Base-by-base conservation (phyloP, 2,888 invertebrate genomes). In the Penaeus monodon region DNA sequence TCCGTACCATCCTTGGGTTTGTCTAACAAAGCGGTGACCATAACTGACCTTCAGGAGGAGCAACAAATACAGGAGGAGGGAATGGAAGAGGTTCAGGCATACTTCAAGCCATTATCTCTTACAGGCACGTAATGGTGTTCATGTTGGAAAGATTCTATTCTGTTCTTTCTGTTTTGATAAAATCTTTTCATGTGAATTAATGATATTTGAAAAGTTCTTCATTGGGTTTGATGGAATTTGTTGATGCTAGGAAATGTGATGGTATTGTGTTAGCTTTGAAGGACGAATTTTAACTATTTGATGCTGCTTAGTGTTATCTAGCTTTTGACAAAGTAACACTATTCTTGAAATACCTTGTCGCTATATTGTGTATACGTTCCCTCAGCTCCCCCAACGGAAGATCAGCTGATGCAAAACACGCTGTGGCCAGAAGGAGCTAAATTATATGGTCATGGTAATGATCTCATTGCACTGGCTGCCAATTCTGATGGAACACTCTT, bases 401-500 rank as follows among this genome's bases (percentile, higher is more conserved):
- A 99, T 92, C 96, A 96, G 8, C 93, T 99, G 20, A 94, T 97
- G 93, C 97, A 98, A 93, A 96, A 97, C 92, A 98, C 98, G 0
- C 93, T 99, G 0, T 99, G 99, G 99, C 98, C 99, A 0, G 99
- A 99, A 93, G 93, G 95, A 33, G 96, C 97, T 92, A 99, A 99
- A 93, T 93, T 99, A 49, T 99, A 99, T 92, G 99, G 98, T 0
- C 99, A 99, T 93, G 99, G 98, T 4, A 97, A 97, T 93, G 99
- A 99, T 93, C 95, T 99, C 90, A 97, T 94, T 92, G 94, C 96
- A 1, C 93, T 98, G 90, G 96, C 96, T 57, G 95, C 96, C 33
- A 95, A 95, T 84, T 92, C 93, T 1, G 95, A 96, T 92, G 96
- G 96, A 33, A 92, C 93, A 84, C 92, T 96, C 12, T 92, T 99